Evolutionary conservation across 1,140 invertebrate genomes (phyloP).

Genomic region (Eulimnadia texana): DNA sequence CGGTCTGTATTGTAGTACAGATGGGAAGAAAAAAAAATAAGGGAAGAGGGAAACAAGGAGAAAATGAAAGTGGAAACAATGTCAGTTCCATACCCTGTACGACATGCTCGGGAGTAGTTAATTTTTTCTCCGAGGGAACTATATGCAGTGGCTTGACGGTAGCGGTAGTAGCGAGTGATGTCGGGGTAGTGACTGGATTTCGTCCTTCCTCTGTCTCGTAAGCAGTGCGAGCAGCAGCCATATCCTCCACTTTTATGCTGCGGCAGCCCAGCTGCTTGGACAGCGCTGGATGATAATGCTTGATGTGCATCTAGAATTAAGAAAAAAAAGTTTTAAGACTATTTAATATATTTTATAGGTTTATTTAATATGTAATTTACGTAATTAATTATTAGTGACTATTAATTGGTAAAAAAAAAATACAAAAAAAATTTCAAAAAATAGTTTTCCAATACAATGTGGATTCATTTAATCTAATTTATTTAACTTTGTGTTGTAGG

Average conservation of each 20-base stretch:
- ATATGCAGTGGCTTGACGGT: not conserved
- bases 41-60: too few species aligned
- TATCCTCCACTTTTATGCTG: conserved; percentile 63
- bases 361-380: not conserved
- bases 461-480: too few species aligned
- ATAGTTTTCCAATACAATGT: conserved; percentile 75
- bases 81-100: not conserved
- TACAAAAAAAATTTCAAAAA: conserved; percentile 35
- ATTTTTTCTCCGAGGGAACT: not conserved
- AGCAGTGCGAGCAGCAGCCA: conserved; percentile 57
- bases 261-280: conserved; percentile 47
- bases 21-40: too few species aligned
- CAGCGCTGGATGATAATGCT: conserved; percentile 72
- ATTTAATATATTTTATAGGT: not conserved
- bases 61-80: too few species aligned
- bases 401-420: not conserved
- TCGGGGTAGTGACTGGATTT: not conserved
- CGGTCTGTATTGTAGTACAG: too few species aligned
- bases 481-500: too few species aligned
- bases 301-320: conserved; percentile 56
- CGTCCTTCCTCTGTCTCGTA: conserved; percentile 11
- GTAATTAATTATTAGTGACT: too few species aligned
- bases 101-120: not conserved
- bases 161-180: too few species aligned
- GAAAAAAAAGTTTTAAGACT: not conserved